Conservation (phyloP, 2,888 invertebrate species). For the Allacma fusca region DNA sequence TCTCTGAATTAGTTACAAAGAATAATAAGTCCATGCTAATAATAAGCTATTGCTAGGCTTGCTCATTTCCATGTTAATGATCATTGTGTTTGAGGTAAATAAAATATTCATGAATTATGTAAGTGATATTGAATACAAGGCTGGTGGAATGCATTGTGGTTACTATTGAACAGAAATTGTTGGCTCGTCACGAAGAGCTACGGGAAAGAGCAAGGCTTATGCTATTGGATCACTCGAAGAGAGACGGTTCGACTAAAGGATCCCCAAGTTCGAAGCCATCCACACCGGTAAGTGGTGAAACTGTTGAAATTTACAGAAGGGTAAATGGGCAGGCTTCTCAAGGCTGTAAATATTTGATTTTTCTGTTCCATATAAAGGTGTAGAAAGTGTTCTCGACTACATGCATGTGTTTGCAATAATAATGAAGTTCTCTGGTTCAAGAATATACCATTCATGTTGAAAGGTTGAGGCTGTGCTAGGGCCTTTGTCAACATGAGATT, state of each 20-base stretch:
- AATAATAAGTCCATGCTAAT: too few relatives aligned
- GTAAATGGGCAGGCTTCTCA: background rate
- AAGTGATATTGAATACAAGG: conserved; percentile 6
- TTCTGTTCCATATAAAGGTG: background rate
- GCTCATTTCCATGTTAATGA: background rate
- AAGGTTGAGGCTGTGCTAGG: too few relatives aligned
- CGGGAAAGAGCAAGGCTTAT: conserved; percentile 84
- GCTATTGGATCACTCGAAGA: conserved; percentile 77
- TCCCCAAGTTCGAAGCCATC: conserved; percentile 60
- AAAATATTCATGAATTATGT: conserved; percentile 3
- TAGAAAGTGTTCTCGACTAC: background rate
- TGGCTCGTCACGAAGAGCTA: conserved; percentile 83
- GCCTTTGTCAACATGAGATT: conserved; percentile 1
- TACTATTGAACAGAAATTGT: conserved; percentile 71
- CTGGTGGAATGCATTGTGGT: background rate
- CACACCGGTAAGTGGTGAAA: conserved; percentile 53
- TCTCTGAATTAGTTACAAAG: background rate
- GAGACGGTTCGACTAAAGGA: conserved; percentile 68
- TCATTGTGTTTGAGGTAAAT: background rate
- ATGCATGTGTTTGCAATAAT: background rate
- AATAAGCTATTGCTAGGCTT: background rate
- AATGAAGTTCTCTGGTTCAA: background rate
- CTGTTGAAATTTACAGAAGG: background rate
- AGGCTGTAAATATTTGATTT: conserved; percentile 12
- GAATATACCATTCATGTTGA: background rate